A percentile compares a stretch with the other conserved stretches of the same genome.
These are phyloP conservation scores for Chelon auratus DNA, from an alignment of 2,797 vertebrate species.

Conservation along the genomic window DNA sequence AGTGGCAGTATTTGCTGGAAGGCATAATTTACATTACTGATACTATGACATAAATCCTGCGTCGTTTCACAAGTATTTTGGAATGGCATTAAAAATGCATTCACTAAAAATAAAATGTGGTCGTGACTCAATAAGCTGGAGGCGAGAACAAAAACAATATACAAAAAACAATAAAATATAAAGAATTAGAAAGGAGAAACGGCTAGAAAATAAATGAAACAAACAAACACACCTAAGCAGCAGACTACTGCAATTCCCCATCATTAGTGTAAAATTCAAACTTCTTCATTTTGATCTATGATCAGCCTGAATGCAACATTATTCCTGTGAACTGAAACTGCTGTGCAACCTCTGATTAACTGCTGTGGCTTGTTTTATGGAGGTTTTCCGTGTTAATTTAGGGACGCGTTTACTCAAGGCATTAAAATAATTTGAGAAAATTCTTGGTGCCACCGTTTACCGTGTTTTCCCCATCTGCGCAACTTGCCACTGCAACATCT, in stretches of 20 bases:
- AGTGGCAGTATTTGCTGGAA: neutral
- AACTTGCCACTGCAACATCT: conserved; percentile 18
- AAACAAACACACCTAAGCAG: too few relatives aligned
- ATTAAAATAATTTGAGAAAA: neutral
- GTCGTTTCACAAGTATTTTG: neutral
- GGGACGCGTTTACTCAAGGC: neutral
- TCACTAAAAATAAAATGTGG: too few relatives aligned
- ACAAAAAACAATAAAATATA: too few relatives aligned
- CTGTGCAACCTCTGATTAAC: neutral
- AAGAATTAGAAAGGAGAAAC: too few relatives aligned
- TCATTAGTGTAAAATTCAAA: too few relatives aligned
- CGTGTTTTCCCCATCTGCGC: conserved; percentile 19
- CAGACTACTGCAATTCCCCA: too few relatives aligned
- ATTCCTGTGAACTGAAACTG: neutral
- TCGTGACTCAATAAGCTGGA: too few relatives aligned
- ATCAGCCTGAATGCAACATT: neutral
- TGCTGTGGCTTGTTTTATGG: too few relatives aligned
- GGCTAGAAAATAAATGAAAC: too few relatives aligned
- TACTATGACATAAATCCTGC: neutral
- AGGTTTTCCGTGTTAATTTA: neutral
- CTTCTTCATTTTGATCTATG: too few relatives aligned
- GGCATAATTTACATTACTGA: neutral
- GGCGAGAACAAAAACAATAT: too few relatives aligned
- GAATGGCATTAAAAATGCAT: neutral
- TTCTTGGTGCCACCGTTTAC: neutral